Evolutionary conservation across 2,113 vertebrate species (phyloP).

Genomic region (Vidua chalybeata): DNA sequence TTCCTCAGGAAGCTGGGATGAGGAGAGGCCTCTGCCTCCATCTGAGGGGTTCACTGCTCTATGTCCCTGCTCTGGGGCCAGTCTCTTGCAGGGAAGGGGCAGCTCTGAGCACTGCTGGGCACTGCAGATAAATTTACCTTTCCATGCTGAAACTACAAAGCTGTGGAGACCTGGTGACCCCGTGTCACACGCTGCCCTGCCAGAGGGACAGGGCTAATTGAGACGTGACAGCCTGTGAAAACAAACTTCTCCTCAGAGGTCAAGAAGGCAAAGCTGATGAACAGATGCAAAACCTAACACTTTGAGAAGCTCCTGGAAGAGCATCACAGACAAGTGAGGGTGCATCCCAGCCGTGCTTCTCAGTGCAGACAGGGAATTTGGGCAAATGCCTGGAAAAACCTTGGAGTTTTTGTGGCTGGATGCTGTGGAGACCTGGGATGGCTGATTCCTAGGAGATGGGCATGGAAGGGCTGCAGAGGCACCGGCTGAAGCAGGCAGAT

Average conservation of each 20-base stretch:
- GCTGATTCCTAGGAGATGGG: not conserved
- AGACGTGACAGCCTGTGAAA: not conserved
- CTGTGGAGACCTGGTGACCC: not conserved
- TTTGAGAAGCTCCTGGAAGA: not conserved
- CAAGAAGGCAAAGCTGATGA: not conserved
- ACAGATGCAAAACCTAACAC: not conserved
- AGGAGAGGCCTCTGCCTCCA: not conserved
- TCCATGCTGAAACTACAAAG: not conserved
- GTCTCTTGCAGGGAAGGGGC: not conserved
- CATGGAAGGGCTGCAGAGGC: accelerated
- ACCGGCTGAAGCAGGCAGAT: not conserved
- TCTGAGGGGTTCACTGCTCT: accelerated
- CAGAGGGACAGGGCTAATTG: not conserved
- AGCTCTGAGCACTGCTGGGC: not conserved
- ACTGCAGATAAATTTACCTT: not conserved
- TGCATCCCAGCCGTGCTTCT: accelerated
- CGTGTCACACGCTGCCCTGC: accelerated
- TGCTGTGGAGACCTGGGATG: not conserved
- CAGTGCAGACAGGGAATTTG: not conserved
- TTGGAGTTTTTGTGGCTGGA: not conserved
- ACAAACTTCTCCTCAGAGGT: not conserved
- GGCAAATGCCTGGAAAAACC: not conserved
- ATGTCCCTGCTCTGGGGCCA: too few species aligned
- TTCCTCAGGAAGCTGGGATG: not conserved
- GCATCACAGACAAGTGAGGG: accelerated